Base-by-base conservation (phyloP, 2,888 invertebrate genomes). In the Torymus texanus region DNA sequence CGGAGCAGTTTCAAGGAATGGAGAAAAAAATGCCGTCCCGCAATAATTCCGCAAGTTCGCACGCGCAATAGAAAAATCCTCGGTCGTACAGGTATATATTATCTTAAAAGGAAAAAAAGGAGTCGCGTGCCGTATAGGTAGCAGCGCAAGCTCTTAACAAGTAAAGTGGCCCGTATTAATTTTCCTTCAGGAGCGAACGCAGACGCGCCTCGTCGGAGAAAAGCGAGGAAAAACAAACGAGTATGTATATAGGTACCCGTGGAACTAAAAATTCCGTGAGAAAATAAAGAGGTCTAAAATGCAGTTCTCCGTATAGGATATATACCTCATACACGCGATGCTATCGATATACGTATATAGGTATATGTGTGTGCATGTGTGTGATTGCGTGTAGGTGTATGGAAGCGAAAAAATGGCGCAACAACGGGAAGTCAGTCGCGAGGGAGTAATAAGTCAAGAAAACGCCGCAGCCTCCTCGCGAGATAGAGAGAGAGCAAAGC, bases 401-500 rank as follows among this genome's bases (percentile, higher is more conserved):
- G 16, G 5, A 50, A 61, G 8, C 66, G 63, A 71, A 72, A 78
- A 78, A 78, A 78, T 78, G 77, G 77, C 77, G 72, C 72, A 61
- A 53, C 70, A 65, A 29, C 62, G n/a, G 41, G 59, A 58, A 58
- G 72, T 21, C 21, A 21, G 66, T 72, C 77, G 70, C 71, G 56
- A 58, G 29, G 14, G 41, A 24, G 51, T 51, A 16, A 70, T 58
- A 51, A 76, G n/a, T 74, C 53, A 58, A 66, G 68, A 29, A 29
- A 56, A 29, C 29, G 29, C 29, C 29, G 5, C 29, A 29, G 29
- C 29, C 29, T 29, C 29, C 29, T 29, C 2, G 4, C 29, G 29
- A 29, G 29, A 5, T 0, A 29, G 29, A 21, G 21, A 21, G 29
- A 11, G 62, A n/a, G 41, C 12, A 29, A 58, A 8, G 3, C 50